A percentile compares a stretch with the other conserved stretches of the same genome.
Evolutionary conservation across 2,113 vertebrate genomes (phyloP).

Genomic region (Mixornis gularis): DNA sequence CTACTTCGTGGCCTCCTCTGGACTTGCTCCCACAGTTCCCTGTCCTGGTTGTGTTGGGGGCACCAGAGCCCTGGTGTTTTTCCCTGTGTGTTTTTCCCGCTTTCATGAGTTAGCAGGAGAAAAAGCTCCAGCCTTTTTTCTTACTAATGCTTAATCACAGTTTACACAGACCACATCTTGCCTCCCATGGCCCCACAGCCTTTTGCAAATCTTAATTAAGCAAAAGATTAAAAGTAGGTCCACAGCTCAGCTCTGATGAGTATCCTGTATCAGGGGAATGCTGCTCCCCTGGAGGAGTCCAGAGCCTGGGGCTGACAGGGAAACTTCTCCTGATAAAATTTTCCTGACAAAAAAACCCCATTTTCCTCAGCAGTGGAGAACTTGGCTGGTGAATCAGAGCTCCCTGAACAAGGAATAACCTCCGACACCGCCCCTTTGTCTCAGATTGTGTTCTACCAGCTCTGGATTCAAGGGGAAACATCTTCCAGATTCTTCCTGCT

Average conservation of each 20-base stretch:
- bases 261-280: not conserved
- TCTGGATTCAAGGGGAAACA: not conserved
- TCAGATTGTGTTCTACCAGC: not conserved
- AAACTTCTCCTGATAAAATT: not conserved
- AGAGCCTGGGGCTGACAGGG: not conserved
- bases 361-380: not conserved
- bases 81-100: not conserved
- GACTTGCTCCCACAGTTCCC: not conserved
- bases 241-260: not conserved
- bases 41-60: fast-evolving
- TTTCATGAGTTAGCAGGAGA: not conserved
- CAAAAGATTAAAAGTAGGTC: not conserved
- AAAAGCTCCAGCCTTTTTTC: not conserved
- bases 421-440: fast-evolving
- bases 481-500: not conserved
- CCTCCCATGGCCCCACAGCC: not conserved
- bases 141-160: not conserved
- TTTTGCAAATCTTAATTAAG: not conserved
- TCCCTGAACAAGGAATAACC: not conserved
- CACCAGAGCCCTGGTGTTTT: too few relatives aligned
- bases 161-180: not conserved
- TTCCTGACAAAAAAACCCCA: not conserved
- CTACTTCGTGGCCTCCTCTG: not conserved
- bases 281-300: not conserved
- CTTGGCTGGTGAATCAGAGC: not conserved